These are phyloP conservation scores for Aquatica leii DNA, from an alignment of 2,888 invertebrate genomes.

Conservation along the genomic window DNA sequence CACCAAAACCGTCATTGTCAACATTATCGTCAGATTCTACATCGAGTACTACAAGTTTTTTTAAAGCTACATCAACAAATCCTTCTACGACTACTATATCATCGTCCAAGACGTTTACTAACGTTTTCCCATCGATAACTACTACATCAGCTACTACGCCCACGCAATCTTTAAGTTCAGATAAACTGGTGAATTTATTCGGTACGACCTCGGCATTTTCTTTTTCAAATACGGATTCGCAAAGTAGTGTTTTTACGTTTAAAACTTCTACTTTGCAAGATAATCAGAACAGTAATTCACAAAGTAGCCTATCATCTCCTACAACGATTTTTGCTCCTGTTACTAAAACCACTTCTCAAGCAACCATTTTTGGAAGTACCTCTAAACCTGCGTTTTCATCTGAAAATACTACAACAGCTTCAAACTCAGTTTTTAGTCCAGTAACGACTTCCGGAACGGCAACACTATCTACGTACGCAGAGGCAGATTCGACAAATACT, in stretches of 20 bases:
- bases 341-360: too few species aligned
- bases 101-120: neutral
- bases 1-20: neutral
- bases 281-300: neutral
- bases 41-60: slow-evolving; percentile 1
- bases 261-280: neutral
- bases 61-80: neutral
- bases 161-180: too few species aligned
- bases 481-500: neutral
- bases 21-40: neutral
- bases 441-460: neutral
- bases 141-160: neutral
- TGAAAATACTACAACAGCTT: neutral
- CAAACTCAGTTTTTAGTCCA: slow-evolving; percentile 5
- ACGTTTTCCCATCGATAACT: neutral
- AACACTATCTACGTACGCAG: neutral
- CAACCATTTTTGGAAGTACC: neutral
- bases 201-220: neutral
- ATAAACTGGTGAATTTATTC: neutral
- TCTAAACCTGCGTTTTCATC: neutral
- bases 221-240: neutral
- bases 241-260: neutral
- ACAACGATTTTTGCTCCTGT: too few species aligned
- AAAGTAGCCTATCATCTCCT: neutral
- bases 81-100: neutral